Conservation (phyloP, 2,888 invertebrate species). For the Invenusta paracnida region DNA sequence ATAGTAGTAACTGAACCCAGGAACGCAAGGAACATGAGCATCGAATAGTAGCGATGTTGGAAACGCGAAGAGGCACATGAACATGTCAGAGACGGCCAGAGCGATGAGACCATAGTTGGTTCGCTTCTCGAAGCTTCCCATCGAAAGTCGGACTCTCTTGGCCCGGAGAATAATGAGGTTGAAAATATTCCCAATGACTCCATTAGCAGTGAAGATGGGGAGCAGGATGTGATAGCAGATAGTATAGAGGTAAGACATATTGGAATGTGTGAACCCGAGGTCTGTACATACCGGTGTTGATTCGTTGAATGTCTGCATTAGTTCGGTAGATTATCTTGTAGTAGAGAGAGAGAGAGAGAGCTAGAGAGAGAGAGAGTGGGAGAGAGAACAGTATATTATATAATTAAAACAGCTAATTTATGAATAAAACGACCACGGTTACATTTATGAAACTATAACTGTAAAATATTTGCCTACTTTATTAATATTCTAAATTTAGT, state of each 20-base stretch:
- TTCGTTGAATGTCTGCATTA: too few relatives aligned
- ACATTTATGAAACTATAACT: too few relatives aligned
- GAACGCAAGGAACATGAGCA: not conserved
- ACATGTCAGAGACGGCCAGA: constrained; percentile 55
- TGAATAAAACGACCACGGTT: too few relatives aligned
- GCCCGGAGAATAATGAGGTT: constrained; percentile 74
- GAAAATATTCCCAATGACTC: constrained; percentile 73
- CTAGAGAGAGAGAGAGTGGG: too few relatives aligned
- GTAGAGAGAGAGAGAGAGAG: too few relatives aligned
- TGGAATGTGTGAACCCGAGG: not conserved
- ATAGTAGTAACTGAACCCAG: constrained; percentile 34
- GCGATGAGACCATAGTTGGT: constrained; percentile 57
- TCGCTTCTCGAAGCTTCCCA: constrained; percentile 70
- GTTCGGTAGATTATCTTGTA: too few relatives aligned
- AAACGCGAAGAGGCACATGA: constrained; percentile 50
- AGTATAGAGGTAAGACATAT: not conserved
- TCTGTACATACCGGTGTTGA: too few relatives aligned
- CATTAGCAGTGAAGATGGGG: constrained; percentile 70
- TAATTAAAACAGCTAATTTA: too few relatives aligned
- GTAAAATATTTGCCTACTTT: too few relatives aligned
- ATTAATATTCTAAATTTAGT: too few relatives aligned
- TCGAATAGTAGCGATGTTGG: constrained; percentile 51
- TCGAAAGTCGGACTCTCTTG: constrained; percentile 53
- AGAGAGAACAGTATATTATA: too few relatives aligned
- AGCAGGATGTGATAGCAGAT: constrained; percentile 51